These are phyloP conservation scores for Paradoxurus hermaphroditus DNA, from an alignment of 2,113 vertebrate genomes.

Conservation along the genomic window DNA sequence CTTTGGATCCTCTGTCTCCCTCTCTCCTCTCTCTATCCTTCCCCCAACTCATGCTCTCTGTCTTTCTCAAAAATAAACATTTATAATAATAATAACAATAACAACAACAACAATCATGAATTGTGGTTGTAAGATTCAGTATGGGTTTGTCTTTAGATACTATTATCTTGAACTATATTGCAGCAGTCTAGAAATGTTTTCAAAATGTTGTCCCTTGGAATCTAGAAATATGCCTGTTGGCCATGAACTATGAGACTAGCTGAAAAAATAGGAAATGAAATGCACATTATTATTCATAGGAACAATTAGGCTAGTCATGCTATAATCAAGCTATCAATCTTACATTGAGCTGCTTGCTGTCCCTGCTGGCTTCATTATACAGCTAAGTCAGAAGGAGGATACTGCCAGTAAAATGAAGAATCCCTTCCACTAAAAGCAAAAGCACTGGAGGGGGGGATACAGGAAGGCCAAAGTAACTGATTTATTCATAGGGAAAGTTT, in stretches of 20 bases:
- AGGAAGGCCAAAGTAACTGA: background rate
- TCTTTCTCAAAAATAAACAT: no score
- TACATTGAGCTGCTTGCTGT: background rate
- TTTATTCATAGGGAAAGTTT: background rate
- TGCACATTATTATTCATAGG: background rate
- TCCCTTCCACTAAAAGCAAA: background rate
- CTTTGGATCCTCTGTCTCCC: no score
- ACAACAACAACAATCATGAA: background rate
- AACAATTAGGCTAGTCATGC: background rate
- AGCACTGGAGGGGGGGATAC: background rate
- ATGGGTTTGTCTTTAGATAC: conserved; percentile 15
- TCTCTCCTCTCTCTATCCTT: no score
- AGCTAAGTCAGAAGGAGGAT: background rate
- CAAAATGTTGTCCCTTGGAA: conserved; percentile 24
- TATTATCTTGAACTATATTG: background rate
- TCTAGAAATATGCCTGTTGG: conserved; percentile 30
- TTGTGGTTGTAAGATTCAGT: background rate
- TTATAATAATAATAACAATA: no score
- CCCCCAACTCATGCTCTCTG: no score
- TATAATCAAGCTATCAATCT: background rate
- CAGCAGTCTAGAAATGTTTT: conserved; percentile 34
- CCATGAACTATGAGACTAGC: background rate
- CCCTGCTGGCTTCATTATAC: background rate
- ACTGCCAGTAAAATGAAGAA: background rate
- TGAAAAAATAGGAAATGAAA: conserved; percentile 37